These are phyloP conservation scores for Trogon melanurus DNA, from an alignment of 2,113 vertebrate genomes.

Conservation along the genomic window DNA sequence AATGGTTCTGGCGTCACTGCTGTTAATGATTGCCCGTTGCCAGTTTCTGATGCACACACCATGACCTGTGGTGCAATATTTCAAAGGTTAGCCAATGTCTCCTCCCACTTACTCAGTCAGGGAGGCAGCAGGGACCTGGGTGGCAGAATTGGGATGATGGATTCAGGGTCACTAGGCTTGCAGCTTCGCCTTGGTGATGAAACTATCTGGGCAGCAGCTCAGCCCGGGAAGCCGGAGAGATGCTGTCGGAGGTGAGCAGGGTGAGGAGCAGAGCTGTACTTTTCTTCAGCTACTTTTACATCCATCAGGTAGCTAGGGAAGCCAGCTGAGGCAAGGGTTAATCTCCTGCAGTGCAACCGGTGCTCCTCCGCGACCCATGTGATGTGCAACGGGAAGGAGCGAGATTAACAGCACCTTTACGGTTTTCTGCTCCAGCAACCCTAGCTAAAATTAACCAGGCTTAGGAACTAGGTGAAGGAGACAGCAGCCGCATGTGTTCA, in stretches of 20 bases:
- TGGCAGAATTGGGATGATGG: background rate
- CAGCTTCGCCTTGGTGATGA: background rate
- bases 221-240: background rate
- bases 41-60: accelerated
- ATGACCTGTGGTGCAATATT: accelerated
- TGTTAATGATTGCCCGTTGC: background rate
- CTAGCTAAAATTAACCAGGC: background rate
- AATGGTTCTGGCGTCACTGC: accelerated
- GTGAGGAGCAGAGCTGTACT: background rate
- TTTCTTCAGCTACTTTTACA: background rate
- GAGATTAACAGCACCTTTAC: background rate
- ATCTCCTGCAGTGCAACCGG: background rate
- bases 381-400: background rate
- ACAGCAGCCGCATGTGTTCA: accelerated
- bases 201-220: background rate
- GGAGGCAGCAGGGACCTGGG: accelerated
- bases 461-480: accelerated
- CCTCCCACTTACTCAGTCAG: accelerated
- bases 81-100: accelerated
- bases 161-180: background rate
- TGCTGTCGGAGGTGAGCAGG: background rate
- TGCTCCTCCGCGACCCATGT: background rate
- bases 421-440: background rate
- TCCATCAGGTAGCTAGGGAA: background rate
- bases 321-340: background rate